Base-by-base conservation (phyloP, 2,797 vertebrate species). In the Catharus ustulatus region DNA sequence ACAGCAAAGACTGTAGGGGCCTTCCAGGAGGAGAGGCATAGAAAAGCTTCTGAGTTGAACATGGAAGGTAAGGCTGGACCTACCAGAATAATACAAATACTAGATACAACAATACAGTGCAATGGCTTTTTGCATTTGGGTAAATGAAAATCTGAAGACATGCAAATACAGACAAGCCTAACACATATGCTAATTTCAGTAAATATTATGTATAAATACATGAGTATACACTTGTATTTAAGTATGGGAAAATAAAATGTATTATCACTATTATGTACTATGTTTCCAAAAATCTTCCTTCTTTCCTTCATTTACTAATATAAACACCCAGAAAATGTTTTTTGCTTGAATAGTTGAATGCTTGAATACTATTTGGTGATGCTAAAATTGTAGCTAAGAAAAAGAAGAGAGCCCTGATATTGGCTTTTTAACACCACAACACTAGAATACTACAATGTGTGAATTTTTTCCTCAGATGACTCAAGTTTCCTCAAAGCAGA, bases 371-470 rank as follows among this genome's bases (percentile, higher is more conserved):
- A 30, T 89, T 77, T 85, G 36, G 43, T 34, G 85, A 59, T 23
- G 54, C 51, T 72, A 84, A 81, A 86, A 88, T 48, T 57, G 49
- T 87, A 87, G 42, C n/a, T 88, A 89, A 64, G 84, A 71, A 93
- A 97, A 96, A 96, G 87, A 94, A 94, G 51, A 75, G 59, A 74
- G 74, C 66, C 21, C 34, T 64, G 40, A 21, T 80, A 93, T 62
- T 76, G 84, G 72, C n/a, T 84, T 93, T 95, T 94, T 95, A 93
- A 96, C 78, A 68, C 62, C 30, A 10, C 74, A 38, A 26, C 20
- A 38, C 8, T 45, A 36, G 36, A 69, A 55, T 57, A 45, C 42
- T 77, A 78, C 73, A 94, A 87, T 74, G 69, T 94, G 87, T 89
- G 85, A 94, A 5, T 67, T 87, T 89, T 93, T 90, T 81, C 43